phyloP scores from a whole-genome alignment of 1,140 invertebrate species.

The Aleiodes sp. region DNA sequence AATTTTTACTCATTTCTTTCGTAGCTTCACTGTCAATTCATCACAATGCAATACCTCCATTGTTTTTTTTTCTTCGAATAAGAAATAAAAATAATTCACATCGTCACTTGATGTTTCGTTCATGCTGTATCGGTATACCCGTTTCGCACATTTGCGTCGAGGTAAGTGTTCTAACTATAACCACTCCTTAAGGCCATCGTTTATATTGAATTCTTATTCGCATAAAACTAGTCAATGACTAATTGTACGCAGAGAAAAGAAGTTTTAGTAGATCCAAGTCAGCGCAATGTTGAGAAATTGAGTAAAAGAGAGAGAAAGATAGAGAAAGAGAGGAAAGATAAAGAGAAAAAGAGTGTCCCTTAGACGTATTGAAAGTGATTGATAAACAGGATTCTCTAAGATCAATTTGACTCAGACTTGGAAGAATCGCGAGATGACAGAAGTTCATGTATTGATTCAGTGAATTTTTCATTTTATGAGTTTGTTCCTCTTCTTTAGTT shows the following conservation, averaged over 20 bases:
- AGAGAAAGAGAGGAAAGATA: constrained; percentile 12
- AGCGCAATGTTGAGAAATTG: neutral
- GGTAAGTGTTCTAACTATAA: constrained; percentile 14
- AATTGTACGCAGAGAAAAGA: constrained; percentile 4
- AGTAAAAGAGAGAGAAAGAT: constrained; percentile 5
- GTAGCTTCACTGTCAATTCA: neutral
- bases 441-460: neutral
- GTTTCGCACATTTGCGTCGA: neutral
- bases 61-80: no score
- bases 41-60: no score
- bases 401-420: neutral
- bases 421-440: neutral
- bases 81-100: constrained; percentile 11
- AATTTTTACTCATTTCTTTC: neutral
- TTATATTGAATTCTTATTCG: constrained; percentile 22
- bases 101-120: neutral
- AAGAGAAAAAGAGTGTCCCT: neutral
- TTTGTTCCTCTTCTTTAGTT: neutral
- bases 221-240: constrained; percentile 32
- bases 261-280: neutral
- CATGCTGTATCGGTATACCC: constrained; percentile 6
- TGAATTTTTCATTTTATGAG: neutral
- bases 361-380: no score
- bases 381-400: neutral
- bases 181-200: constrained; percentile 37